Evolutionary conservation across 2,888 invertebrate genomes (phyloP).

Genomic region (Theretra japonica): DNA sequence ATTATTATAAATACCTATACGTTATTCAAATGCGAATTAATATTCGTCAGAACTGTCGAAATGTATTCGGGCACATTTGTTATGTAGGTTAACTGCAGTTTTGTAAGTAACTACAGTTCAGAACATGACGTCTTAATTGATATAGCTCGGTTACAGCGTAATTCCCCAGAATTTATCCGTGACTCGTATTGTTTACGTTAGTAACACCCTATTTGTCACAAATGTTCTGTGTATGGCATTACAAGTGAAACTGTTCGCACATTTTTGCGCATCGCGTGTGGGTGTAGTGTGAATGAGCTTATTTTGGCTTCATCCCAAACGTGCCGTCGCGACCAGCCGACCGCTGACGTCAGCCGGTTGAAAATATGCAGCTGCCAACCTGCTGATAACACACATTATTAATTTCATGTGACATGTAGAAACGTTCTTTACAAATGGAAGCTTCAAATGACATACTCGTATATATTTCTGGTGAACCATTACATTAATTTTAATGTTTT

Average conservation of each 20-base stretch:
- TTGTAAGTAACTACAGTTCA: neutral
- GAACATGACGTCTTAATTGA: too few species aligned
- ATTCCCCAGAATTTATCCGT: neutral
- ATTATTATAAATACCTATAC: neutral
- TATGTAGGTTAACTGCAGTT: too few species aligned
- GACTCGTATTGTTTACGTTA: neutral
- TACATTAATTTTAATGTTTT: neutral
- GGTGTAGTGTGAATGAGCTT: slow-evolving; percentile 79
- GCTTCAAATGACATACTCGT: slow-evolving; percentile 32
- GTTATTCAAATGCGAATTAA: neutral
- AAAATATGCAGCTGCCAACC: slow-evolving; percentile 59
- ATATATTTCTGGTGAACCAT: slow-evolving; percentile 4
- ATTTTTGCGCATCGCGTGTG: slow-evolving; percentile 62
- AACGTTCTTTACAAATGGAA: slow-evolving; percentile 30
- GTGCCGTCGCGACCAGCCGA: slow-evolving; percentile 56
- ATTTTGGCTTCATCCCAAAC: slow-evolving; percentile 75
- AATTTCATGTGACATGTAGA: slow-evolving; percentile 39
- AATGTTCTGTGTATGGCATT: slow-evolving; percentile 27
- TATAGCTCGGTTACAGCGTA: neutral
- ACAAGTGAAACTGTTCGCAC: slow-evolving; percentile 38
- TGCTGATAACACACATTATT: slow-evolving; percentile 51
- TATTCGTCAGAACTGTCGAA: slow-evolving; percentile 8
- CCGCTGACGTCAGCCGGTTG: slow-evolving; percentile 66
- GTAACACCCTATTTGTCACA: neutral
- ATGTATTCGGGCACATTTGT: neutral